phyloP scores from a whole-genome alignment of 2,888 invertebrate species.

The Nemotelus pantherinus region DNA sequence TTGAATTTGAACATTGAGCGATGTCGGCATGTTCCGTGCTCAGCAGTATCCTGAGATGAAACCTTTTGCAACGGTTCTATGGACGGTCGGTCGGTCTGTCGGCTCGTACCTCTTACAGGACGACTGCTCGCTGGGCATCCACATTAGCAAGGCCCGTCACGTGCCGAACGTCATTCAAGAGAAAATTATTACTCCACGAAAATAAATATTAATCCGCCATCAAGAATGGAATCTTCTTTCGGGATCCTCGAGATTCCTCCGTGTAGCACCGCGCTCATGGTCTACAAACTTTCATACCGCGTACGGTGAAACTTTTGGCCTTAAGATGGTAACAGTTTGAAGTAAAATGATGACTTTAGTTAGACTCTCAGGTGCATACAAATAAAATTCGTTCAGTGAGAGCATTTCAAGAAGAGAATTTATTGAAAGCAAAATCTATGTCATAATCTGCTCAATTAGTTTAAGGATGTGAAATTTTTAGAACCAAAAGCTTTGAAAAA shows the following conservation, averaged over 20 bases:
- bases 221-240: conserved; percentile 30
- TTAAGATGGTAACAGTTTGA: not conserved
- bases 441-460: too few relatives aligned
- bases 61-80: conserved; percentile 1
- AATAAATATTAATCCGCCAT: conserved; percentile 50
- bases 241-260: conserved; percentile 11
- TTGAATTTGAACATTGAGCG: conserved; percentile 9
- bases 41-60: not conserved
- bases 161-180: conserved; percentile 47
- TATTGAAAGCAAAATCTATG: too few relatives aligned
- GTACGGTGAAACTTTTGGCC: too few relatives aligned
- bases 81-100: not conserved
- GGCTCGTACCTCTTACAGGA: not conserved
- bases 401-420: too few relatives aligned
- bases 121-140: not conserved
- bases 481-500: too few relatives aligned
- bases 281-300: too few relatives aligned
- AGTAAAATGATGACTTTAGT: not conserved
- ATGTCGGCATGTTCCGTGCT: not conserved
- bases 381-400: too few relatives aligned
- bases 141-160: conserved; percentile 44
- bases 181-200: conserved; percentile 49
- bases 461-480: too few relatives aligned
- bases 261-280: too few relatives aligned
- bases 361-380: too few relatives aligned